phyloP scores from a whole-genome alignment of 2,113 vertebrate genomes.

The Festucalex cinctus region DNA sequence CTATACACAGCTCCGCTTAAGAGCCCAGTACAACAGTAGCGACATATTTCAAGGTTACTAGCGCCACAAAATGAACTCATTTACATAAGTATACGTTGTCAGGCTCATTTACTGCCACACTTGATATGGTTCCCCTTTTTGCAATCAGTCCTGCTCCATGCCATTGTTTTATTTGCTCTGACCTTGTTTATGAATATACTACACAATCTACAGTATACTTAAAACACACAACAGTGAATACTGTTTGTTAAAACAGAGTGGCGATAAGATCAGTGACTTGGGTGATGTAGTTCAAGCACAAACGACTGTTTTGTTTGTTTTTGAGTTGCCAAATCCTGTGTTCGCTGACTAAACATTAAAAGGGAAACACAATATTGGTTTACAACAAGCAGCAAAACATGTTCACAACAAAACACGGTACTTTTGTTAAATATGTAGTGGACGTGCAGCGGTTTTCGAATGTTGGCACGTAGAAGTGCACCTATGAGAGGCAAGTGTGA shows the following conservation, averaged over 20 bases:
- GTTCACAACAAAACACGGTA: background rate
- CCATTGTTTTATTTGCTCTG: background rate
- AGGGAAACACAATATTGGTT: background rate
- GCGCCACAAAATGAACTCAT: background rate
- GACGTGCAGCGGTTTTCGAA: background rate
- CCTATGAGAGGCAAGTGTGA: background rate
- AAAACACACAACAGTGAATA: background rate
- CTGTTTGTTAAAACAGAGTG: background rate
- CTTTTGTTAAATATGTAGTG: background rate
- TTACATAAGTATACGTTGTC: background rate
- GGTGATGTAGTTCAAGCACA: background rate
- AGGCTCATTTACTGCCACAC: background rate
- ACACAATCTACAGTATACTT: background rate
- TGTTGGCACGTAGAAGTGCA: too few relatives aligned
- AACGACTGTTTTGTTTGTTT: background rate
- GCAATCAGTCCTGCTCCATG: background rate
- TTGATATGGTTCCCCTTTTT: background rate
- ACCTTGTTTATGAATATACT: background rate
- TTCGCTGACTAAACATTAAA: background rate
- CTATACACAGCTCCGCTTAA: background rate
- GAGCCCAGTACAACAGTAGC: background rate
- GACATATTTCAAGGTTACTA: background rate
- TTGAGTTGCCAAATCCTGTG: background rate
- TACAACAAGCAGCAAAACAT: background rate
- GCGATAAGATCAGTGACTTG: background rate